phyloP scores from a whole-genome alignment of 2,888 invertebrate species.

The Zhuqinia jingwanae region DNA sequence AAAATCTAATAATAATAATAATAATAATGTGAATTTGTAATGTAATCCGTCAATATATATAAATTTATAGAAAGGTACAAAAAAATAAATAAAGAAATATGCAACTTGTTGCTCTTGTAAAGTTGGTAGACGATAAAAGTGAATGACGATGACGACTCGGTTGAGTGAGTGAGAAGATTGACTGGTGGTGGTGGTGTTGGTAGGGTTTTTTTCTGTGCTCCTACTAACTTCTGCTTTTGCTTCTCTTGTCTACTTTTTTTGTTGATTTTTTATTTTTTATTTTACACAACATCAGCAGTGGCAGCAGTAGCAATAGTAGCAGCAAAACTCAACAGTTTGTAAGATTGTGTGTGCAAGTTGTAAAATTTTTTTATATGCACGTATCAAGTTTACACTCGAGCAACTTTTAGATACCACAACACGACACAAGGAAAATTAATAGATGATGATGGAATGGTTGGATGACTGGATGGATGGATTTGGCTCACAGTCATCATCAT shows the following conservation, averaged over 20 bases:
- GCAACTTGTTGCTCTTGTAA: conserved; percentile 47
- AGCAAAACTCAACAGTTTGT: no score
- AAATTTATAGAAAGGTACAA: no score
- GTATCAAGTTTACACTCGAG: conserved; percentile 61
- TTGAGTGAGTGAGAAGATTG: conserved; percentile 67
- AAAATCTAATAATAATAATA: no score
- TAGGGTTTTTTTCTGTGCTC: no score
- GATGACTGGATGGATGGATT: conserved; percentile 39
- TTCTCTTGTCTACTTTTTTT: neutral
- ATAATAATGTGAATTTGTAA: neutral
- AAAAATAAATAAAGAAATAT: conserved; percentile 27
- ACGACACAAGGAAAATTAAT: conserved; percentile 65
- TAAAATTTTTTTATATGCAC: conserved; percentile 34
- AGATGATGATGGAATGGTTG: conserved; percentile 55
- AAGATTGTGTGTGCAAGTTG: conserved; percentile 1
- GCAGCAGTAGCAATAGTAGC: no score
- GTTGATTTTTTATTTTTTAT: neutral
- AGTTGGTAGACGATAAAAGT: neutral
- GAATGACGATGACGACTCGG: conserved; percentile 46
- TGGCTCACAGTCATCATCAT: conserved; percentile 40
- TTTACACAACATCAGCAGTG: neutral
- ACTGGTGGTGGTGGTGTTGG: conserved; percentile 20
- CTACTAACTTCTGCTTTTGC: conserved; percentile 2
- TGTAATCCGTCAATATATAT: conserved; percentile 65
- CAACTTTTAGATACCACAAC: conserved; percentile 55